Evolutionary conservation across 2,113 vertebrate genomes (phyloP).

Genomic region (Rissa tridactyla): DNA sequence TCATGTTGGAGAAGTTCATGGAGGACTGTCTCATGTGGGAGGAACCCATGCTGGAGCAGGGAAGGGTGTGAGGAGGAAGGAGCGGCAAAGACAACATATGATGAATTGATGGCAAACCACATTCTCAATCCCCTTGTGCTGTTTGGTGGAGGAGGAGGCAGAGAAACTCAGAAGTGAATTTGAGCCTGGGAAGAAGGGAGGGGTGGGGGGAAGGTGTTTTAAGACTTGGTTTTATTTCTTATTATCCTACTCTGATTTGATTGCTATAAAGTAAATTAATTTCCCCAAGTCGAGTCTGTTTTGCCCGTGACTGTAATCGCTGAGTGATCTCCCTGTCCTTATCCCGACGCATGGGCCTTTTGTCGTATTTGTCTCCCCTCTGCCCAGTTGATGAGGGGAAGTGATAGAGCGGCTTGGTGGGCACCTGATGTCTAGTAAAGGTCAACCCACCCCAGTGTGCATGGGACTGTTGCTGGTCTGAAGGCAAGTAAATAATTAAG

Average conservation of each 20-base stretch:
- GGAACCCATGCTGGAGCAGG: rapidly evolving
- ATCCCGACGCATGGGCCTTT: background rate
- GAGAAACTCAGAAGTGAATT: background rate
- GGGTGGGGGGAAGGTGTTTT: background rate
- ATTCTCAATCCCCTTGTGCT: too few relatives aligned
- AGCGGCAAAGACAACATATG: rapidly evolving
- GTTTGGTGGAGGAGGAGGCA: background rate
- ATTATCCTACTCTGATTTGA: background rate
- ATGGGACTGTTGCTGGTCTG: background rate
- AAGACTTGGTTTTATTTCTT: background rate
- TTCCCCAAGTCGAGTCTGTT: background rate
- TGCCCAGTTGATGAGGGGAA: background rate
- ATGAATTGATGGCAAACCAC: rapidly evolving
- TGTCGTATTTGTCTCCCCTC: background rate
- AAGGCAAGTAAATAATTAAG: background rate
- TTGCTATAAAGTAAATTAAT: background rate
- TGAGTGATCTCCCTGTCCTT: background rate
- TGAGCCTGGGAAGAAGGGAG: background rate
- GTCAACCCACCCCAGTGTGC: background rate
- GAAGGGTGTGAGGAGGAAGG: background rate
- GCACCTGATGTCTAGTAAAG: background rate
- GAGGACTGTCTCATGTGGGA: background rate
- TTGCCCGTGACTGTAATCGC: background rate
- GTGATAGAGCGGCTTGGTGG: background rate
- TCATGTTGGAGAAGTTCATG: background rate